Base-by-base conservation (phyloP, 2,888 invertebrate species). In the Stegophylla sp. region DNA sequence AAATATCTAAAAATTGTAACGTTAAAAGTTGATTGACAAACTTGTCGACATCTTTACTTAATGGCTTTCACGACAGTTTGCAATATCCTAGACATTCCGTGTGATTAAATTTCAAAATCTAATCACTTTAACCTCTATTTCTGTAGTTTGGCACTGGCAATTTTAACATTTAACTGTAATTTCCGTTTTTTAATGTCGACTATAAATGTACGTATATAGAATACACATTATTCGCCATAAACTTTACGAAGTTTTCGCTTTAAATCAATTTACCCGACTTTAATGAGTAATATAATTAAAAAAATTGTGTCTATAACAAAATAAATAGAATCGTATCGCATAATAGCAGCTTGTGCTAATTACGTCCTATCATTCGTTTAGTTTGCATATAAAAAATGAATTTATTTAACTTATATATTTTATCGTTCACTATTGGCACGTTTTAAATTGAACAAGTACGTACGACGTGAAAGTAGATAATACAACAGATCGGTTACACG, bases 41-140 rank as follows among this genome's bases (percentile, higher is more conserved):
- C 56, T 59, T 15, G 9, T 56, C 43, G 17, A 72, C 23, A 43
- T 72, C 41, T 72, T 43, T 72, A 23, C 53, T 61, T 28, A 61
- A 61, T 45, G 1, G 45, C 61, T 73, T 61, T 71, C n/a, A 45
- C 26, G 28, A 43, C 9, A 71, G 41, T 71, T 71, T 71, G 53
- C 15, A 20, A 34, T 53, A 53, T 71, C 71, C 53, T 53, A 45
- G 45, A 61, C 61, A 41, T 61, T 73, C 45, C 45, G 23, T 61
- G 45, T 28, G 61, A 61, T 45, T 45, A 61, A 45, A 61, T 45
- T 73, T 73, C 9, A 61, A 28, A 73, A 61, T 73, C 26, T 45
- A 73, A 73, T 73, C 61, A n/a, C 56, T 73, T 67, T 61, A 45
- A n/a, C 61, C n/a, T 61, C 1, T n/a, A 45, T 43, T 45, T 28